Conservation (phyloP, 2,113 vertebrate genomes). For the Siniperca chuatsi region DNA sequence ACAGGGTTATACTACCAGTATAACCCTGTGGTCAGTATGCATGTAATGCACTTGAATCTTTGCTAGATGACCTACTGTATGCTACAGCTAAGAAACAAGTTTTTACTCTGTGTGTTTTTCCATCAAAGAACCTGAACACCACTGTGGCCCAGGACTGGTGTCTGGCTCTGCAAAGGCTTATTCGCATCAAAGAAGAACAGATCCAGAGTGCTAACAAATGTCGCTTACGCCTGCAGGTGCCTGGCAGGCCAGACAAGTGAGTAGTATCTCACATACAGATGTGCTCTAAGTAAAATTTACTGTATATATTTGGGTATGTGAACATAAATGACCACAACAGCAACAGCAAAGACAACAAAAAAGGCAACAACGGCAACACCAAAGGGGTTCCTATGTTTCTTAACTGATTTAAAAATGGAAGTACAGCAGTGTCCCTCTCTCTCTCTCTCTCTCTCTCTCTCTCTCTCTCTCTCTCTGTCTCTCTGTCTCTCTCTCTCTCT, state of each 20-base stretch:
- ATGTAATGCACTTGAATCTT: not conserved
- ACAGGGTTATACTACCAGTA: not conserved
- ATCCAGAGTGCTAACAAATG: conserved; percentile 97
- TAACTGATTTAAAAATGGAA: not conserved
- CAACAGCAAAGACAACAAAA: not conserved
- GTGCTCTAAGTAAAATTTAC: not conserved
- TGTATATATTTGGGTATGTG: not conserved
- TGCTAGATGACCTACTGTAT: conserved; percentile 8
- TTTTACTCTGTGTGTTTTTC: conserved; percentile 49
- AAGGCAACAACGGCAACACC: not conserved
- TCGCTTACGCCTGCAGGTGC: conserved; percentile 93
- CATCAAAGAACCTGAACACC: conserved; percentile 93
- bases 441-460: too few species aligned
- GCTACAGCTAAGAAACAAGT: conserved; percentile 12
- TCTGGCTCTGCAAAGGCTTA: conserved; percentile 94
- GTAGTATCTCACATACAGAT: conserved; percentile 64
- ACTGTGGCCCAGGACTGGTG: conserved; percentile 97
- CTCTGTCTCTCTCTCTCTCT: too few species aligned
- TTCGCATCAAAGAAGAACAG: conserved; percentile 96
- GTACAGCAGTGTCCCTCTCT: not conserved
- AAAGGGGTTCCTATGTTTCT: not conserved
- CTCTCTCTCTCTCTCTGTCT: too few species aligned
- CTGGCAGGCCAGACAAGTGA: conserved; percentile 95
- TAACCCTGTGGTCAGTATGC: conserved; percentile 1
- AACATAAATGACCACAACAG: not conserved